These are phyloP conservation scores for Drosophila leonis DNA, from an alignment of 2,888 invertebrate genomes.

Conservation along the genomic window DNA sequence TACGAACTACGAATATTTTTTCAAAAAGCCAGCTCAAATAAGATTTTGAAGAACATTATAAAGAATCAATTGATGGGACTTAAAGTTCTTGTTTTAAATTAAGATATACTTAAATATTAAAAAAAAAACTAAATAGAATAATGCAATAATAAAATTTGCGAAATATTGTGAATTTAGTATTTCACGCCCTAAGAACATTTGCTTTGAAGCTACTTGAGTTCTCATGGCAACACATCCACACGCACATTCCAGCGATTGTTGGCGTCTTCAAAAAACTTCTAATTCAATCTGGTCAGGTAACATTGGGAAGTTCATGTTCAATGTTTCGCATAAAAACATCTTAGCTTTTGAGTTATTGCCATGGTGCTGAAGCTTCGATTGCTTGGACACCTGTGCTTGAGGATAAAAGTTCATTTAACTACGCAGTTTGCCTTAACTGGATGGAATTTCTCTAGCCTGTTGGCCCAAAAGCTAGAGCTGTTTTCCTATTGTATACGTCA, in stretches of 20 bases:
- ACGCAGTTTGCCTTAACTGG: neutral
- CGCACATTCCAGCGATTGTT: neutral
- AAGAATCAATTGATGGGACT: too few relatives aligned
- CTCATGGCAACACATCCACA: neutral
- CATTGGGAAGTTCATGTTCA: neutral
- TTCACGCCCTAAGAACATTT: neutral
- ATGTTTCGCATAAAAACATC: neutral
- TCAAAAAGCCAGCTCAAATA: too few relatives aligned
- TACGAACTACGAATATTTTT: too few relatives aligned
- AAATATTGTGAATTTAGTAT: neutral
- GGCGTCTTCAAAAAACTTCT: neutral
- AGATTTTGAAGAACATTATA: too few relatives aligned
- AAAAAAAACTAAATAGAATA: neutral
- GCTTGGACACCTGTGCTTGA: neutral
- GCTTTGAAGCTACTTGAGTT: neutral
- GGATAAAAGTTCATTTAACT: neutral
- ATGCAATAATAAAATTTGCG: neutral
- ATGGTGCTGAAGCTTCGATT: neutral
- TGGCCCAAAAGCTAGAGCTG: neutral
- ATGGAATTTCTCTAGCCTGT: neutral
- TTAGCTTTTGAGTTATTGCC: neutral
- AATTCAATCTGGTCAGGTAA: conserved; percentile 4
- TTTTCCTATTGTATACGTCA: neutral
- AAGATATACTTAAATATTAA: too few relatives aligned
- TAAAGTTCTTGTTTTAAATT: too few relatives aligned